Evolutionary conservation across 2,888 invertebrate species (phyloP).

Genomic region (Chrysotoxum bicinctum): DNA sequence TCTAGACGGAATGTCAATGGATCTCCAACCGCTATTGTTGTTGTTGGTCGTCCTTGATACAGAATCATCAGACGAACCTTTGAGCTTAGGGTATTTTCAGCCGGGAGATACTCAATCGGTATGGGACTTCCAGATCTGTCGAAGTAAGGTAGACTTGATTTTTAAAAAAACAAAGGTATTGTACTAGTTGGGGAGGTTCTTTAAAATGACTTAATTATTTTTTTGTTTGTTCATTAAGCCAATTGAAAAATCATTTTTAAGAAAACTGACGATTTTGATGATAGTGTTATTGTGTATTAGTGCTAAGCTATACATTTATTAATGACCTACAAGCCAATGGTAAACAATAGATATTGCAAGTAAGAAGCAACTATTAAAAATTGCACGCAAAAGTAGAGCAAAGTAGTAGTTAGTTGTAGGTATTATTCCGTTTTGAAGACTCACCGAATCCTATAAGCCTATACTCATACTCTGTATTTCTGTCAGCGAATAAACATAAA

Average conservation of each 20-base stretch:
- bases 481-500: too few relatives aligned
- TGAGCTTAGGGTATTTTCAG: constrained; percentile 94
- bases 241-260: constrained; percentile 49
- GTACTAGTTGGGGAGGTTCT: constrained; percentile 29
- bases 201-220: constrained; percentile 43
- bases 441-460: too few relatives aligned
- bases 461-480: too few relatives aligned
- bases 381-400: too few relatives aligned
- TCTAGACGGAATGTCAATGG: constrained; percentile 94
- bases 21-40: constrained; percentile 96
- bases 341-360: too few relatives aligned
- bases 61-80: constrained; percentile 91
- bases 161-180: constrained; percentile 74
- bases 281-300: constrained; percentile 39
- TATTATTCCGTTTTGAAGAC: too few relatives aligned
- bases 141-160: constrained; percentile 82
- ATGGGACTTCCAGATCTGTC: constrained; percentile 94
- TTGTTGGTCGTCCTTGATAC: constrained; percentile 95
- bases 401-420: too few relatives aligned
- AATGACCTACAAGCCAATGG: not conserved
- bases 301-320: constrained; percentile 30
- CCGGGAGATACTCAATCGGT: constrained; percentile 95
- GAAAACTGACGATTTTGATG: constrained; percentile 30
- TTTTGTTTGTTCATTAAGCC: not conserved
- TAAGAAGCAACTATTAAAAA: too few relatives aligned